A percentile compares a stretch with the other conserved stretches of the same genome.
phyloP scores from a whole-genome alignment of 2,888 invertebrate genomes.

The Sphaeridia pumilis region DNA sequence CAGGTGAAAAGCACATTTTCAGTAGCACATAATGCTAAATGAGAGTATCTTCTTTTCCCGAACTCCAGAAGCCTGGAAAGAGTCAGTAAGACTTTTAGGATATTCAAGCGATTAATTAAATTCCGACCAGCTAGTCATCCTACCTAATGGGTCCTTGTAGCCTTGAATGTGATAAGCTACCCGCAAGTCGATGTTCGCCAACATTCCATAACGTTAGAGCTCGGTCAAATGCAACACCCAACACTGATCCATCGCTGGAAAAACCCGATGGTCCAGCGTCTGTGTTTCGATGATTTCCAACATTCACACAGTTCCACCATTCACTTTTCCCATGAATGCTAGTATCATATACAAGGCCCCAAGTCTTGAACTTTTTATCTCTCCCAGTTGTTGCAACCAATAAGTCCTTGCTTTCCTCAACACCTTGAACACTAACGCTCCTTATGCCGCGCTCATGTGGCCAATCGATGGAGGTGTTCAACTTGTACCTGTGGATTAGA shows the following conservation, averaged over 20 bases:
- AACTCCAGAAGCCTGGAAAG: slow-evolving; percentile 46
- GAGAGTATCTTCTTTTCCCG: slow-evolving; percentile 48
- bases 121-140: slow-evolving; percentile 16
- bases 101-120: slow-evolving; percentile 1
- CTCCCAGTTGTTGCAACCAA: slow-evolving; percentile 54
- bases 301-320: slow-evolving; percentile 54
- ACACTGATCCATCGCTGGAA: slow-evolving; percentile 61
- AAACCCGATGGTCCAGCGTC: slow-evolving; percentile 51
- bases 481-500: slow-evolving; percentile 45
- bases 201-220: slow-evolving; percentile 59
- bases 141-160: slow-evolving; percentile 41
- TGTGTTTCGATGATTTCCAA: slow-evolving; percentile 51
- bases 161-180: slow-evolving; percentile 45
- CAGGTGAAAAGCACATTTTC: slow-evolving; percentile 53
- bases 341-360: slow-evolving; percentile 50
- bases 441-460: slow-evolving; percentile 55
- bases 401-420: slow-evolving; percentile 38
- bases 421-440: slow-evolving; percentile 48
- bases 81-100: background rate
- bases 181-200: slow-evolving; percentile 48
- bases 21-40: slow-evolving; percentile 50
- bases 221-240: slow-evolving; percentile 56
- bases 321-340: slow-evolving; percentile 47
- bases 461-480: slow-evolving; percentile 61
- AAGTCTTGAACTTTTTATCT: slow-evolving; percentile 59